Evolutionary conservation across 2,888 invertebrate species (phyloP), one percentile per base, ranked within the genome.

Genomic region (Drosophila nigricruria): DNA sequence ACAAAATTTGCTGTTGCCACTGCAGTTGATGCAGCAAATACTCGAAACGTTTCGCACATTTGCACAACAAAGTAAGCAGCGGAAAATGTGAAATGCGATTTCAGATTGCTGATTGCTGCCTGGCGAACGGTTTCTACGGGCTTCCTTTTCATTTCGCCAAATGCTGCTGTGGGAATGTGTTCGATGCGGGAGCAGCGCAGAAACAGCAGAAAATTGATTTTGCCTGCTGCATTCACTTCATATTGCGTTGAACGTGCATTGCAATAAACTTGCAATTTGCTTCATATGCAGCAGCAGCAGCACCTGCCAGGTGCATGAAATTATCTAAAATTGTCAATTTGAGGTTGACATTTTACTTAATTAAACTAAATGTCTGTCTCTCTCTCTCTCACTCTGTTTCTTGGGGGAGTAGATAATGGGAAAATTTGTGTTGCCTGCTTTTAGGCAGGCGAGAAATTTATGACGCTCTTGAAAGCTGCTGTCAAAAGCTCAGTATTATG

Each of bases 361-460:
- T 43, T 47, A 52, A 62, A 40, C 40, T 30, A 62, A 47, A 47
- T 32, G 49, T 20, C 10, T 32, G 9, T 36, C 42, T 18, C 30
- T 20, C 16, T 16, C 10, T 27, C 45, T 25, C 45, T 25, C 23
- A 20, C 10, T 52, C 20, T 20, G 8, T n/a, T 9, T 43, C 12
- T 20, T 12, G 42, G 10, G 3, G 6, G 30, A 9, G 65, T 27
- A 36, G 64, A 78, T 63, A 23, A 38, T 56, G 50, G 25, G 49
- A 9, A 5, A 49, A 75, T 66, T 62, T 49, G 10, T 47, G 38
- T 45, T 81, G 81, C 63, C 73, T 88, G 73, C 78, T 81, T 88
- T 89, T 73, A 70, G 89, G 84, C 79, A 62, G n/a, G 20, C n/a
- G 43, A 30, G 40, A 50, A 67, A 77, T 70, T 68, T 74, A 58